phyloP scores from a whole-genome alignment of 2,888 invertebrate species.

The Ochlodes sylvanus region DNA sequence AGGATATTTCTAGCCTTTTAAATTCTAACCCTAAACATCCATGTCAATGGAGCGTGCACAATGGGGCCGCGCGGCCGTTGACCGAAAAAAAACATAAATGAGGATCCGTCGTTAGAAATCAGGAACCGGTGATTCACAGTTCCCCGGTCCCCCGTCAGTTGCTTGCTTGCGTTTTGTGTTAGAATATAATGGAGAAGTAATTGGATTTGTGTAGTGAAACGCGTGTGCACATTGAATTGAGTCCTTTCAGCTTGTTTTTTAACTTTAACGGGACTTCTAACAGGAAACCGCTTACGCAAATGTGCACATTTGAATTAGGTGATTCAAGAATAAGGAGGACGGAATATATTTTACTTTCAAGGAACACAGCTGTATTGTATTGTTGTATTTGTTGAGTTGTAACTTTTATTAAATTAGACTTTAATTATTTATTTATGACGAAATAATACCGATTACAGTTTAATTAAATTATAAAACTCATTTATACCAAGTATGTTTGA shows the following conservation, averaged over 20 bases:
- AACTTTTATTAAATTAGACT: background rate
- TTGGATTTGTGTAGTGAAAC: conserved; percentile 34
- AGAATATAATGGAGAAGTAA: conserved; percentile 36
- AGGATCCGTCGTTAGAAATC: conserved; percentile 64
- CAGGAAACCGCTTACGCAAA: conserved; percentile 23
- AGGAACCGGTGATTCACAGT: conserved; percentile 65
- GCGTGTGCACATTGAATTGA: conserved; percentile 23
- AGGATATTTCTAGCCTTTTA: conserved; percentile 42
- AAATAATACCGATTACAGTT: too few relatives aligned
- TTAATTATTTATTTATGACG: too few relatives aligned
- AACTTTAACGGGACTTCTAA: conserved; percentile 32
- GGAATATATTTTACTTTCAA: background rate
- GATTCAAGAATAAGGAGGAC: conserved; percentile 9
- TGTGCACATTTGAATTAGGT: conserved; percentile 10
- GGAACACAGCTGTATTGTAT: conserved; percentile 1
- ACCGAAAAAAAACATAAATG: conserved; percentile 77
- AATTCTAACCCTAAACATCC: conserved; percentile 73
- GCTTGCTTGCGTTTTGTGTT: conserved; percentile 33
- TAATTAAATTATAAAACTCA: too few relatives aligned
- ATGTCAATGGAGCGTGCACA: conserved; percentile 75
- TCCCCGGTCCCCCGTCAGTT: conserved; percentile 25
- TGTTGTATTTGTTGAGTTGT: background rate
- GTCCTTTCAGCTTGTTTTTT: conserved; percentile 29
- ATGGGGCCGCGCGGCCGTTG: conserved; percentile 74
- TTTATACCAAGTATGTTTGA: background rate